Conservation (phyloP, 2,888 invertebrate genomes). For the Acleris sparsana region DNA sequence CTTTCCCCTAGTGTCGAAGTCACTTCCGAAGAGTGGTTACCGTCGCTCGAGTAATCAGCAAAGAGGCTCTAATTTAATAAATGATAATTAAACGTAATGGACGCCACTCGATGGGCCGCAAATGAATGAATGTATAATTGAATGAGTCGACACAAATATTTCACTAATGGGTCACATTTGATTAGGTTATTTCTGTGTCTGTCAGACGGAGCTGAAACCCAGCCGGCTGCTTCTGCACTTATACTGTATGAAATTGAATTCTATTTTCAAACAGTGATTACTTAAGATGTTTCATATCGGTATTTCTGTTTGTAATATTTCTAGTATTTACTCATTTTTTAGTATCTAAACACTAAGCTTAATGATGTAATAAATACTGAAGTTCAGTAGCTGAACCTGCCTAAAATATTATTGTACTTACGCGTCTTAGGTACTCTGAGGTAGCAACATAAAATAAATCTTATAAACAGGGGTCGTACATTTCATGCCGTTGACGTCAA, state of each 20-base stretch:
- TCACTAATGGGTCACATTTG: slow-evolving; percentile 73
- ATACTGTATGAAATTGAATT: slow-evolving; percentile 42
- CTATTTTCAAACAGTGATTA: slow-evolving; percentile 41
- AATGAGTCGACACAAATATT: slow-evolving; percentile 76
- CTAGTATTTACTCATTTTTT: not conserved
- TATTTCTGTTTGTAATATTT: not conserved
- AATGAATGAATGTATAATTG: slow-evolving; percentile 75
- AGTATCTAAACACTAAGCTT: not conserved
- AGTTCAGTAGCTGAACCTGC: too few relatives aligned
- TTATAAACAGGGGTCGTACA: too few relatives aligned
- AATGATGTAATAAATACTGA: too few relatives aligned
- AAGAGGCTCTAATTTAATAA: slow-evolving; percentile 55
- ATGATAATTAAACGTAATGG: slow-evolving; percentile 76
- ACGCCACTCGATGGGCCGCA: slow-evolving; percentile 65
- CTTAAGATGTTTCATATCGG: slow-evolving; percentile 14
- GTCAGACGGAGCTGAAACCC: slow-evolving; percentile 10
- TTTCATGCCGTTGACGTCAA: too few relatives aligned
- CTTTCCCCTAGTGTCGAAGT: slow-evolving; percentile 17
- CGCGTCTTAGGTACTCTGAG: too few relatives aligned
- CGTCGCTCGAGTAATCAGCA: slow-evolving; percentile 51
- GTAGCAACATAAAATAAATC: not conserved
- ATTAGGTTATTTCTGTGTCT: slow-evolving; percentile 61
- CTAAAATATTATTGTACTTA: too few relatives aligned
- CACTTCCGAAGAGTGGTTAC: slow-evolving; percentile 25
- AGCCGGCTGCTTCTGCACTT: slow-evolving; percentile 23